A percentile compares a stretch with the other conserved stretches of the same genome.
These are phyloP conservation scores for Perdita meconis DNA, from an alignment of 2,888 invertebrate species.

Conservation along the genomic window DNA sequence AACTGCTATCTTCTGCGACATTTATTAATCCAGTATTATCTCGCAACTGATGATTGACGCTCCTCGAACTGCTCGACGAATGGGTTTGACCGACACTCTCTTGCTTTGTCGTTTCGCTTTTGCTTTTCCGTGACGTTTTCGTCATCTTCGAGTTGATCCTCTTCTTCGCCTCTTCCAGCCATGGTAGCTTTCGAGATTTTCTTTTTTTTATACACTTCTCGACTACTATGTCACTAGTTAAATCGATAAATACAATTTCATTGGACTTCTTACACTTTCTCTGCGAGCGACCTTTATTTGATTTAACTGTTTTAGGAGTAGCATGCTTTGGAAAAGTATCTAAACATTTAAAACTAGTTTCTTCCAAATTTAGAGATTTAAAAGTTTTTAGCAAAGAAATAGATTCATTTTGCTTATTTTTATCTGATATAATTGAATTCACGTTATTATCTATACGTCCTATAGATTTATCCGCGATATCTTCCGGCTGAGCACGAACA, in stretches of 20 bases:
- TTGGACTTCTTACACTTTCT: conserved; percentile 70
- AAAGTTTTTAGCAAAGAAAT: conserved; percentile 53
- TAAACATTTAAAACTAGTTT: conserved; percentile 59
- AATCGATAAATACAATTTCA: conserved; percentile 79
- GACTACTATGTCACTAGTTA: conserved; percentile 75
- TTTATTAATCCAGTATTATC: conserved; percentile 21
- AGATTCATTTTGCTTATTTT: conserved; percentile 49
- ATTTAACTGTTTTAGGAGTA: conserved; percentile 55
- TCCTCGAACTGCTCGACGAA: conserved; percentile 23
- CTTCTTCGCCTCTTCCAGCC: conserved; percentile 76
- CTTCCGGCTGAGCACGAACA: conserved; percentile 68
- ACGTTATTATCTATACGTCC: conserved; percentile 60
- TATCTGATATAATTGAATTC: conserved; percentile 58
- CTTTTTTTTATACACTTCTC: conserved; percentile 75
- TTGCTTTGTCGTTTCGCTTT: conserved; percentile 24
- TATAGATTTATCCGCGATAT: conserved; percentile 54
- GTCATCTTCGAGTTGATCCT: conserved; percentile 43
- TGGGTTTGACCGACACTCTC: conserved; percentile 1
- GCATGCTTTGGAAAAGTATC: conserved; percentile 52
- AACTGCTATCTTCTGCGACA: conserved; percentile 17
- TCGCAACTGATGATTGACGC: conserved; percentile 43
- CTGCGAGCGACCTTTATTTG: conserved; percentile 55
- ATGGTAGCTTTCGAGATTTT: conserved; percentile 69
- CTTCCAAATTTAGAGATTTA: conserved; percentile 49
- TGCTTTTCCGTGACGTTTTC: conserved; percentile 57